Base-by-base conservation (phyloP, 2,797 vertebrate genomes). In the Hippoglossus hippoglossus region DNA sequence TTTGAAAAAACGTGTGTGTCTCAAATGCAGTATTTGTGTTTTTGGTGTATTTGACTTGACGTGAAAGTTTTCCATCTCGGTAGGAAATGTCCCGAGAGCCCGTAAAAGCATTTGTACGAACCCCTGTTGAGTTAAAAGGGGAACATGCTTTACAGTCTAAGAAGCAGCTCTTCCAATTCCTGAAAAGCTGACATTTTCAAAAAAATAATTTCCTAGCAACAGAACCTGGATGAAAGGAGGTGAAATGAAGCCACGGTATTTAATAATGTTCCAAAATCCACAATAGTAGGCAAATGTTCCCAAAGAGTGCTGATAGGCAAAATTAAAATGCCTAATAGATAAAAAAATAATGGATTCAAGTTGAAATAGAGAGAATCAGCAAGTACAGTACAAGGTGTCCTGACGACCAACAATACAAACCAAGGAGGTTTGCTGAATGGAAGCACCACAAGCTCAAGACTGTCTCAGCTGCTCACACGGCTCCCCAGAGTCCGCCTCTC, bases 261-360 rank as follows among this genome's bases (percentile, higher is more conserved):
- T 64, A 75, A 84, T 66, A 78, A 67, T 4, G 26, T 49, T 49
- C 6, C 11, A 46, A 73, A 77, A 65, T 62, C 56, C 49, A 73
- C 73, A 79, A 39, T 28, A 53, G 34, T 46, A 26, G 47, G 72
- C 58, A 77, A 78, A 82, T 78, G 64, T 73, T 79, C 2, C 41
- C 41, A 18, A 16, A 44, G 41, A 44, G 41, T 44, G 41, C 41
- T 44, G 41, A 44, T 44, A 18, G 41, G 41, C 16, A 44, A 44
- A 39, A 39, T 39, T 39, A 39, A 39, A 39, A 39, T 13, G 10
- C 12, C 36, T 39, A 12, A 34, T 34, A 34, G 9, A 34, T 39
- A 39, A 8, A 8, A 31, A 64, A 71, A 73, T 31, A 18, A 26
- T 52, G 67, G 52, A 83, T 72, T 64, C 22, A 31, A 67, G 71